Percentiles rank a stretch among this genome's conserved stretches.
Conservation (phyloP, 2,113 vertebrate species). For the Sciurus niger region DNA sequence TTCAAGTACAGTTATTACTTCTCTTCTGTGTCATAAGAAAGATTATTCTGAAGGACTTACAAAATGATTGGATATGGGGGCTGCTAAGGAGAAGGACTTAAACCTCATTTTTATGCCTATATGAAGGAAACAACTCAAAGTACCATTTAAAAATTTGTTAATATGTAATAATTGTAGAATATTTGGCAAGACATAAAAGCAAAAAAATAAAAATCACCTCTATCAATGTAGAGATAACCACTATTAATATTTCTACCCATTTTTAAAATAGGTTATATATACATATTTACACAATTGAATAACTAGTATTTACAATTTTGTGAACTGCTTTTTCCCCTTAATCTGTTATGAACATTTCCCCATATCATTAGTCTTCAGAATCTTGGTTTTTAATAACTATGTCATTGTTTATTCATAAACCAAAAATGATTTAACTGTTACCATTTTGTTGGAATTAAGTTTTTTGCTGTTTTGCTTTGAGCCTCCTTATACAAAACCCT, state of each 20-base stretch:
- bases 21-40: neutral
- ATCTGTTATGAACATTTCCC: neutral
- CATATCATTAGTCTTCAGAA: slow-evolving; percentile 3
- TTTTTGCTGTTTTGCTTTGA: slow-evolving; percentile 33
- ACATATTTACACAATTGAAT: neutral
- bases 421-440: neutral
- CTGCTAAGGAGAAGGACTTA: neutral
- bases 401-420: slow-evolving; percentile 34
- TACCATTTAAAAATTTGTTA: neutral
- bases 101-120: slow-evolving; percentile 1
- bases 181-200: slow-evolving; percentile 39
- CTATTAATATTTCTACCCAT: neutral
- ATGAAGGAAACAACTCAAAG: neutral
- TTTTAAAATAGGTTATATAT: neutral
- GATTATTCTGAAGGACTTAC: neutral
- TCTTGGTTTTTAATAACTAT: neutral
- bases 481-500: neutral
- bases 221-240: neutral
- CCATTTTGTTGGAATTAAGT: slow-evolving; percentile 16
- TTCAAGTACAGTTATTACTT: neutral
- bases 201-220: neutral
- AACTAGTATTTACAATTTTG: neutral
- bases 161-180: neutral
- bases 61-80: neutral
- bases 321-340: neutral